Conservation (phyloP, 53 echinoderm and acorn worm genomes). For the Henricia sp. region DNA sequence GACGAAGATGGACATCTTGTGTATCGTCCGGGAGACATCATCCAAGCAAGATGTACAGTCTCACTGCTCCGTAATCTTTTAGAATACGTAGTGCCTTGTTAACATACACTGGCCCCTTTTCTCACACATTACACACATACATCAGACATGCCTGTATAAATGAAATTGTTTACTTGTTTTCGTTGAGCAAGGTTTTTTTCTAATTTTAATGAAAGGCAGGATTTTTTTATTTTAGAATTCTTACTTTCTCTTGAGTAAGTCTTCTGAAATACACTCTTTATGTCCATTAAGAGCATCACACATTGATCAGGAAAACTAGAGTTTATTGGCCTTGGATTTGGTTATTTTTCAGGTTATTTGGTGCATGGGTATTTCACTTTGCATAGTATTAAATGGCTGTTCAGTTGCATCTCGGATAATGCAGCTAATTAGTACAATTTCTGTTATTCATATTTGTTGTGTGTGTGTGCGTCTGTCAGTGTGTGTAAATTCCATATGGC, state of each 20-base stretch:
- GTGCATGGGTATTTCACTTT: neutral
- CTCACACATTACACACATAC: conserved; percentile 38
- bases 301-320: neutral
- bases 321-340: neutral
- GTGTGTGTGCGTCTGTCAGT: too few species aligned
- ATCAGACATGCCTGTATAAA: conserved; percentile 3
- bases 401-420: neutral
- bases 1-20: conserved; percentile 97
- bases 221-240: neutral
- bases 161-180: neutral
- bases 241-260: too few species aligned
- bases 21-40: conserved; percentile 87
- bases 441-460: too few species aligned
- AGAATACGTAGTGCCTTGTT: conserved; percentile 63
- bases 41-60: conserved; percentile 99
- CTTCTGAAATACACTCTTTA: too few species aligned
- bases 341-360: neutral
- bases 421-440: too few species aligned
- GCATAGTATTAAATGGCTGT: conserved; percentile 35
- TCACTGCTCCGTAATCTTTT: conserved; percentile 66
- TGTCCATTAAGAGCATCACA: too few species aligned
- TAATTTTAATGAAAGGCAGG: too few species aligned
- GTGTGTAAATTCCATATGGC: too few species aligned
- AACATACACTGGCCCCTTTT: too few species aligned
- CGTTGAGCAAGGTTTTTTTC: neutral